Evolutionary conservation across 2,113 vertebrate species (phyloP).

Genomic region (Cyprinodon variegatus): DNA sequence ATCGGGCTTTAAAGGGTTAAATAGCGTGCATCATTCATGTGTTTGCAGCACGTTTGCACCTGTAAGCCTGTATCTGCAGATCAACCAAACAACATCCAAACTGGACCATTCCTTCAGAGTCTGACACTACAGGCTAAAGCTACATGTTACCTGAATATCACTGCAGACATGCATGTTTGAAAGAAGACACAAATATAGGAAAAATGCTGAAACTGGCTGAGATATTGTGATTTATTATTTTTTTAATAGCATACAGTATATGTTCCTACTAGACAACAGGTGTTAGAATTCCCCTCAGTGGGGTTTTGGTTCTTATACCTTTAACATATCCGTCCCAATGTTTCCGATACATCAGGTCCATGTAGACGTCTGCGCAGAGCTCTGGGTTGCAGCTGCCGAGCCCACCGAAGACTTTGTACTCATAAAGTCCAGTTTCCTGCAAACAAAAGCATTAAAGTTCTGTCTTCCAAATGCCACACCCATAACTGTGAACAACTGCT

Average conservation of each 20-base stretch:
- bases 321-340: conserved; percentile 89
- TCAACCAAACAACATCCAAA: not conserved
- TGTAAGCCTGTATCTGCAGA: not conserved
- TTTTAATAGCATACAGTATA: not conserved
- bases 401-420: conserved; percentile 89
- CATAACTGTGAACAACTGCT: not conserved
- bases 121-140: not conserved
- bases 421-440: conserved; percentile 88
- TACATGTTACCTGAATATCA: conserved; percentile 54
- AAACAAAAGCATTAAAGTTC: conserved; percentile 39
- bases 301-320: conserved; percentile 75
- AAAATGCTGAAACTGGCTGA: not conserved
- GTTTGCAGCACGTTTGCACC: not conserved
- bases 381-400: conserved; percentile 79
- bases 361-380: conserved; percentile 87
- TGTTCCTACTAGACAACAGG: not conserved
- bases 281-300: not conserved
- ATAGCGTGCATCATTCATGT: no score
- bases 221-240: not conserved
- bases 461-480: conserved; percentile 35
- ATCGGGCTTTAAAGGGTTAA: no score
- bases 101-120: not conserved
- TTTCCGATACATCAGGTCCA: conserved; percentile 90
- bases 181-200: not conserved
- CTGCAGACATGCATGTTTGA: conserved; percentile 32